Percentiles rank a stretch among this genome's conserved stretches.
phyloP scores from a whole-genome alignment of 2,113 vertebrate genomes.

The Grallaria varia region DNA sequence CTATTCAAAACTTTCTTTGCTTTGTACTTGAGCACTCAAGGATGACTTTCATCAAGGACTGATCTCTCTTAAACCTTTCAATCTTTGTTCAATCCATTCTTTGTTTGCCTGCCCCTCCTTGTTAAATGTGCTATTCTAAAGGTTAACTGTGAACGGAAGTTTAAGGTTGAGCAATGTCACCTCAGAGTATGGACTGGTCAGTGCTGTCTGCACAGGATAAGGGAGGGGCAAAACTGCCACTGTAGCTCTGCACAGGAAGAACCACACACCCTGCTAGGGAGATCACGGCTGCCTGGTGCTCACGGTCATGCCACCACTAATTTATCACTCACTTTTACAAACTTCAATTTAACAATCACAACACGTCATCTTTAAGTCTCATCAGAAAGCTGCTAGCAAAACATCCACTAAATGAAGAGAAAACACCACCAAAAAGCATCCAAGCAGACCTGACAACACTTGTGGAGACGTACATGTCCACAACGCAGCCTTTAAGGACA shows the following conservation, averaged over 20 bases:
- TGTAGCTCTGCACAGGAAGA: background rate
- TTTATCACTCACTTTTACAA: background rate
- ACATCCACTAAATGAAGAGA: background rate
- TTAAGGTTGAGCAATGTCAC: background rate
- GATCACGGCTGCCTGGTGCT: background rate
- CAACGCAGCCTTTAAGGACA: background rate
- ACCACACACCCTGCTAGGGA: background rate
- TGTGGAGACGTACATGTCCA: background rate
- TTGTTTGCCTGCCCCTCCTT: background rate
- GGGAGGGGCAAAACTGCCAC: background rate
- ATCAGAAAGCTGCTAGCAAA: background rate
- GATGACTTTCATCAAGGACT: slow-evolving; percentile 29
- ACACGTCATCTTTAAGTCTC: background rate
- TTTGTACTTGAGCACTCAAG: slow-evolving; percentile 21
- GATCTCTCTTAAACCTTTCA: slow-evolving; percentile 17
- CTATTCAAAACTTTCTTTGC: slow-evolving; percentile 34
- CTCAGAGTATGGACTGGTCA: background rate
- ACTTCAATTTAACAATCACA: background rate
- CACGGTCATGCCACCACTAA: fast-evolving
- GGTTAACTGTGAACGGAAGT: slow-evolving; percentile 11
- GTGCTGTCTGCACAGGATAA: background rate
- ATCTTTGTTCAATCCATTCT: background rate
- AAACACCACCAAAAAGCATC: background rate
- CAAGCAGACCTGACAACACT: background rate
- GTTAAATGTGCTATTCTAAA: slow-evolving; percentile 24